Conservation (phyloP, 1,140 invertebrate species). For the Drosophila obscura region DNA sequence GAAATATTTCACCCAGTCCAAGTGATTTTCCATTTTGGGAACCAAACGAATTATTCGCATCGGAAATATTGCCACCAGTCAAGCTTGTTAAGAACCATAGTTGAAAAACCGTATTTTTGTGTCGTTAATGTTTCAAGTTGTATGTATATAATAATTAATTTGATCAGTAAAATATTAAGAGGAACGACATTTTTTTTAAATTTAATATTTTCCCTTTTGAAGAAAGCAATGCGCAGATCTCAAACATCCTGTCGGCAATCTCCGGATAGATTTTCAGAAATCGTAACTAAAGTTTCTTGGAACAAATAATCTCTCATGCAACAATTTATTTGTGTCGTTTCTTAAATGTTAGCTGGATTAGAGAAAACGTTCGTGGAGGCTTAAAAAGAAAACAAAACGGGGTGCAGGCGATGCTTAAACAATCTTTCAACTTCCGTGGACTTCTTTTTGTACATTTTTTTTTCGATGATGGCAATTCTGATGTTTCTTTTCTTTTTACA, state of each 20-base stretch:
- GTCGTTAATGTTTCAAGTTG: conserved; percentile 37
- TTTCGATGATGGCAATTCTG: conserved; percentile 75
- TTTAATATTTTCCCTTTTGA: neutral
- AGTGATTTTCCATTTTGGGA: conserved; percentile 28
- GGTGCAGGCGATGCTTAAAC: conserved; percentile 40
- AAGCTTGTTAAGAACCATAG: conserved; percentile 16
- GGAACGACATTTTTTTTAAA: neutral
- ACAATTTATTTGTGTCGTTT: conserved; percentile 58
- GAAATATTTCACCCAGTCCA: conserved; percentile 66
- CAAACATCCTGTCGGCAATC: too few species aligned
- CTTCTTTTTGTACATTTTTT: conserved; percentile 67
- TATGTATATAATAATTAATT: conserved; percentile 48
- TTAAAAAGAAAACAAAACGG: conserved; percentile 36
- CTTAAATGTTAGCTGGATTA: conserved; percentile 66
- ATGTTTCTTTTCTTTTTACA: conserved; percentile 51
- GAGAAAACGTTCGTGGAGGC: conserved; percentile 52
- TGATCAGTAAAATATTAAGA: conserved; percentile 35
- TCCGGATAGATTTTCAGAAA: too few species aligned
- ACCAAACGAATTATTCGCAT: conserved; percentile 13
- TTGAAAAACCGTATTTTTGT: conserved; percentile 28
- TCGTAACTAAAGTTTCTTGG: conserved; percentile 9
- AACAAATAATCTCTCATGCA: conserved; percentile 42
- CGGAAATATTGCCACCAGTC: conserved; percentile 23
- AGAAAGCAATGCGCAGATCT: too few species aligned
- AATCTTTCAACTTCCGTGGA: conserved; percentile 39